Evolutionary conservation across 2,113 vertebrate species (phyloP).

Genomic region (Sclerurus mexicanus): DNA sequence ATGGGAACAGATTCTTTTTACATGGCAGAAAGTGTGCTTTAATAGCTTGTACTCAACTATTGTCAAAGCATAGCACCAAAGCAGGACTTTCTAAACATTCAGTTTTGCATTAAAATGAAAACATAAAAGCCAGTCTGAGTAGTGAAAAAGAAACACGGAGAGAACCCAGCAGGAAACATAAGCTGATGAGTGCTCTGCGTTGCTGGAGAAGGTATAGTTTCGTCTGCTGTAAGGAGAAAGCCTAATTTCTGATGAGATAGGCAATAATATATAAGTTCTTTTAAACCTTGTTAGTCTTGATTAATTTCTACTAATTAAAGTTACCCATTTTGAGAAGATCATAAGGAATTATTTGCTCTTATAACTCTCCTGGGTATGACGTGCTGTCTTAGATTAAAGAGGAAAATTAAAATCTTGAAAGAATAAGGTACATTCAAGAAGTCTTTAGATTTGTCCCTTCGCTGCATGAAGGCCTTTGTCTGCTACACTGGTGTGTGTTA

Average conservation of each 20-base stretch:
- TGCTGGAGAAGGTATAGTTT: not conserved
- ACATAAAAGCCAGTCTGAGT: not conserved
- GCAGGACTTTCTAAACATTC: not conserved
- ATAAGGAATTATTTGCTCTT: not conserved
- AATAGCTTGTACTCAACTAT: not conserved
- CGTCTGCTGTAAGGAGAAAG: not conserved
- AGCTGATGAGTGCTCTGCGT: not conserved
- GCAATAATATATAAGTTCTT: not conserved
- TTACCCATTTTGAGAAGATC: not conserved
- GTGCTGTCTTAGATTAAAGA: not conserved
- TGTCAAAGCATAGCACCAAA: not conserved
- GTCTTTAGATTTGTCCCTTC: not conserved
- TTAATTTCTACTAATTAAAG: not conserved
- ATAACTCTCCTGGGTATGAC: not conserved
- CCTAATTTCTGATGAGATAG: not conserved
- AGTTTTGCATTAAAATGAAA: not conserved
- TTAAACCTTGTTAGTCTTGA: not conserved
- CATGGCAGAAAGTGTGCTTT: not conserved
- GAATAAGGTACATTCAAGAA: not conserved
- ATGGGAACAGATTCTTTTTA: not conserved
- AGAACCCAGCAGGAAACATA: not conserved
- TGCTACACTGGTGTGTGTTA: not conserved
- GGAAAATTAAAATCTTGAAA: not conserved
- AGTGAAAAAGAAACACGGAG: not conserved
- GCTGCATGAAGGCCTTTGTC: not conserved